Percentiles rank a stretch among this genome's conserved stretches.
Conservation (phyloP, 2,888 invertebrate species). For the Branchipolynoe longqiensis region DNA sequence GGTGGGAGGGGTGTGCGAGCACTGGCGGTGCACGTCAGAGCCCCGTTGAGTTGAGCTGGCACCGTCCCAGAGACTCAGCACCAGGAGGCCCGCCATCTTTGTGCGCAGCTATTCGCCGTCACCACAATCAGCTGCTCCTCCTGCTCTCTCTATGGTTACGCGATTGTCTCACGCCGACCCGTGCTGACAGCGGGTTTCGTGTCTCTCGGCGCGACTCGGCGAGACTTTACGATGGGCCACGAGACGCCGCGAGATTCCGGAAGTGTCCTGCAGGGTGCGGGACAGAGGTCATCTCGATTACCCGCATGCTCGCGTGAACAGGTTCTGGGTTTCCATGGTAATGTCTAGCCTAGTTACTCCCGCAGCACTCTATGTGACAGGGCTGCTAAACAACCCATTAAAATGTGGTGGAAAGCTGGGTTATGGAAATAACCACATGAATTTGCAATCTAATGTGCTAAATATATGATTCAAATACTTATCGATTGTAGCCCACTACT, state of each 20-base stretch:
- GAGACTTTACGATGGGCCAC: neutral
- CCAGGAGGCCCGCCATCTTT: slow-evolving; percentile 34
- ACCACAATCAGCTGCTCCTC: slow-evolving; percentile 57
- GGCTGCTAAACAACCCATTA: no score
- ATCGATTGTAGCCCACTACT: no score
- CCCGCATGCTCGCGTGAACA: no score
- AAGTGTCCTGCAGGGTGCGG: no score
- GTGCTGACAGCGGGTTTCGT: neutral
- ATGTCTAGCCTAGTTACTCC: no score
- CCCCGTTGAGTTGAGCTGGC: neutral
- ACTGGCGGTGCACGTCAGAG: neutral
- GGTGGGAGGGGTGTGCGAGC: neutral
- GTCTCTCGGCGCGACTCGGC: neutral
- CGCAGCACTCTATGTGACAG: no score
- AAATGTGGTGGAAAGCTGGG: no score
- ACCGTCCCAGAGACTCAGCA: neutral
- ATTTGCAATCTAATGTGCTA: no score
- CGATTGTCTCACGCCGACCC: slow-evolving; percentile 23
- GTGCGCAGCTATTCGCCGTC: slow-evolving; percentile 14
- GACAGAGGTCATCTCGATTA: no score
- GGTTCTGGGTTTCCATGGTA: no score
- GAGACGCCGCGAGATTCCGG: neutral
- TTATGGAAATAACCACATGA: no score
- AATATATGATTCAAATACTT: no score
- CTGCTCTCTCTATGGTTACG: slow-evolving; percentile 20